Percentiles rank a stretch among this genome's conserved stretches.
Evolutionary conservation across 2,113 vertebrate genomes (phyloP).

Genomic region (Phoxinus phoxinus): DNA sequence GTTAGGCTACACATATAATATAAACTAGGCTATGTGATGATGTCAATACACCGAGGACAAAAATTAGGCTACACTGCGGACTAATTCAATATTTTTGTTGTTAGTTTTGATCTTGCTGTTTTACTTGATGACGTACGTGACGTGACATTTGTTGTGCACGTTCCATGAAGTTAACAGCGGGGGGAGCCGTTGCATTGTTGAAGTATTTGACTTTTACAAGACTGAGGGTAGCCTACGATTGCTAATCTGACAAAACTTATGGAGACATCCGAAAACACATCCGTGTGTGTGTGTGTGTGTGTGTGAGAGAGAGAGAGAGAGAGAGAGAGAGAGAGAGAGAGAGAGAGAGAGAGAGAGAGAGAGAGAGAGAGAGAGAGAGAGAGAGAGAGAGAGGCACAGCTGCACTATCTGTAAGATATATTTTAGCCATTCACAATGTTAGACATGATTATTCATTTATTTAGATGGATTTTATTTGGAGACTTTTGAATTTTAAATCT

Average conservation of each 20-base stretch:
- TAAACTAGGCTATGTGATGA: not conserved
- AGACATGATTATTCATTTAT: too few relatives aligned
- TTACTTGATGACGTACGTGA: not conserved
- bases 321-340: too few relatives aligned
- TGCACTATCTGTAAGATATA: too few relatives aligned
- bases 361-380: too few relatives aligned
- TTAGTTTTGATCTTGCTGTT: not conserved
- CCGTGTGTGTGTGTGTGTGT: too few relatives aligned
- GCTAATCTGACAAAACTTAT: not conserved
- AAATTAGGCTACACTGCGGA: not conserved
- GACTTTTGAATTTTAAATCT: too few relatives aligned
- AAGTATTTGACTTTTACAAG: not conserved
- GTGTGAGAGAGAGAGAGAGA: too few relatives aligned
- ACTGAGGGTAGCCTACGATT: not conserved
- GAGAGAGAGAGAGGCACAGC: too few relatives aligned
- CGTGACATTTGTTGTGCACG: constrained; percentile 34
- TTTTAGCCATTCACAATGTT: too few relatives aligned
- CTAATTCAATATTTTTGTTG: too few relatives aligned
- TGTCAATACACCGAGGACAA: not conserved
- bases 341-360: too few relatives aligned
- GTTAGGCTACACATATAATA: not conserved
- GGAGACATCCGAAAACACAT: not conserved
- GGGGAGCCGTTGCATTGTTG: constrained; percentile 69
- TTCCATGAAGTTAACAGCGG: constrained; percentile 63
- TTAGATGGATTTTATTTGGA: too few relatives aligned